Evolutionary conservation across 2,888 invertebrate genomes (phyloP), one percentile per base, ranked within the genome.

Genomic region (Prosopocoilus inquinatus): DNA sequence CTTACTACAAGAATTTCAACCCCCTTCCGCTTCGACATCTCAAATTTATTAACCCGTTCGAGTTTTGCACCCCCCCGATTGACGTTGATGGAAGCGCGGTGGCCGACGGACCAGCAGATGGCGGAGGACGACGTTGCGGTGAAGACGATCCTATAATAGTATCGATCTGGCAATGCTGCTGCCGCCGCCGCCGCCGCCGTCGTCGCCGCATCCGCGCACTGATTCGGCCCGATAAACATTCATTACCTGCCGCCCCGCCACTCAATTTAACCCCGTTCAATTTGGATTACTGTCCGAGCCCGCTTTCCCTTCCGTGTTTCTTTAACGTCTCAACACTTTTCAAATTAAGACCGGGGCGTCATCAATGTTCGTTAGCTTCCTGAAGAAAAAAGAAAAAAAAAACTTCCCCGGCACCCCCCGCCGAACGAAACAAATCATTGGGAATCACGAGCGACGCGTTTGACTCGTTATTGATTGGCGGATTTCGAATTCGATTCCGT

Each of bases 181-280:
- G 56, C 59, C 57, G 60, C 64, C 65, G 61, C 61, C 65, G 61
- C 61, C n/a, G n/a, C 50, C 55, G 58, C 58, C 57, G 56, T 59
- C 57, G 60, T 63, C 65, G 61, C 61, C 65, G 61, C 61, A 61
- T 67, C 67, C 63, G 70, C 69, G 71, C 72, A 65, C 71, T 71
- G 73, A 74, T 75, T 75, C 73, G 67, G 69, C 64, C 67, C 74
- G 72, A 74, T 74, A 74, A 75, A 75, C 74, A 75, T 75, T 75
- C 75, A 74, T 75, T 75, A 74, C 74, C 71, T 72, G 70, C 66
- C 67, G 57, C 69, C 69, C 70, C 72, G 69, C 70, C 69, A 73
- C 71, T 71, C 74, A 74, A 73, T 74, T 74, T 74, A 75, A 74
- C 72, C 72, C 73, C 65, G 69, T 71, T 74, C 75, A 74, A 74